A percentile compares a stretch with the other conserved stretches of the same genome.
These are phyloP conservation scores for Chaunax sp. DNA, from an alignment of 2,797 vertebrate genomes.

Conservation along the genomic window DNA sequence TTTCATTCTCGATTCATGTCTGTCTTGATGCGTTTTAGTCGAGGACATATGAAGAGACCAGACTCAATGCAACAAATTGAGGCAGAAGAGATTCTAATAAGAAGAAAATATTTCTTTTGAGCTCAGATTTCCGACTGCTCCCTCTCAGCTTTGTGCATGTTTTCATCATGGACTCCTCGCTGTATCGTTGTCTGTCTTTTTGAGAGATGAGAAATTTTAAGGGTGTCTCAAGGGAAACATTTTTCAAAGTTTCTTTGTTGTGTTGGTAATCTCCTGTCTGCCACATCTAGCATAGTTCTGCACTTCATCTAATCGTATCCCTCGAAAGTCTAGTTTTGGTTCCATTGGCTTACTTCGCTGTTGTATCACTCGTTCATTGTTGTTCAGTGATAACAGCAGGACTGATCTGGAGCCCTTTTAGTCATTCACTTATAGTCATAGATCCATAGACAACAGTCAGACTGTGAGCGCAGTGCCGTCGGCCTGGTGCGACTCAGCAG, in stretches of 20 bases:
- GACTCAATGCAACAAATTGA: slow-evolving; percentile 4
- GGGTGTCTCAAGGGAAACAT: slow-evolving; percentile 13
- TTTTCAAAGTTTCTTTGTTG: slow-evolving; percentile 10
- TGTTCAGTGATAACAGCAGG: slow-evolving; percentile 34
- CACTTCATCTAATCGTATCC: slow-evolving; percentile 18
- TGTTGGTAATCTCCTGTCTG: slow-evolving; percentile 6
- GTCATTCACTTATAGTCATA: slow-evolving; percentile 33
- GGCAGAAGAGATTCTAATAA: slow-evolving; percentile 8
- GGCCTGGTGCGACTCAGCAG: slow-evolving; percentile 24
- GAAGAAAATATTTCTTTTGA: slow-evolving; percentile 13
- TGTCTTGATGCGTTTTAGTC: neutral
- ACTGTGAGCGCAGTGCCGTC: neutral
- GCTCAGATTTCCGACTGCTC: slow-evolving; percentile 34
- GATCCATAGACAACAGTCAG: slow-evolving; percentile 26
- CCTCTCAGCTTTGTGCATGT: neutral
- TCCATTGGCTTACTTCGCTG: slow-evolving; percentile 19
- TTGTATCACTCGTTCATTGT: slow-evolving; percentile 41
- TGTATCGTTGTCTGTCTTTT: slow-evolving; percentile 18
- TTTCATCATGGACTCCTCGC: neutral
- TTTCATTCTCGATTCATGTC: neutral
- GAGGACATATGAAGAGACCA: slow-evolving; percentile 8
- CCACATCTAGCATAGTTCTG: neutral
- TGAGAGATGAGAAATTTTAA: slow-evolving; percentile 17
- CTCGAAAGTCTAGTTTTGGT: slow-evolving; percentile 13
- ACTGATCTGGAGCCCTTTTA: slow-evolving; percentile 39